A percentile compares a stretch with the other conserved stretches of the same genome.
Conservation (phyloP, 2,888 invertebrate genomes). For the Elysia crispata region DNA sequence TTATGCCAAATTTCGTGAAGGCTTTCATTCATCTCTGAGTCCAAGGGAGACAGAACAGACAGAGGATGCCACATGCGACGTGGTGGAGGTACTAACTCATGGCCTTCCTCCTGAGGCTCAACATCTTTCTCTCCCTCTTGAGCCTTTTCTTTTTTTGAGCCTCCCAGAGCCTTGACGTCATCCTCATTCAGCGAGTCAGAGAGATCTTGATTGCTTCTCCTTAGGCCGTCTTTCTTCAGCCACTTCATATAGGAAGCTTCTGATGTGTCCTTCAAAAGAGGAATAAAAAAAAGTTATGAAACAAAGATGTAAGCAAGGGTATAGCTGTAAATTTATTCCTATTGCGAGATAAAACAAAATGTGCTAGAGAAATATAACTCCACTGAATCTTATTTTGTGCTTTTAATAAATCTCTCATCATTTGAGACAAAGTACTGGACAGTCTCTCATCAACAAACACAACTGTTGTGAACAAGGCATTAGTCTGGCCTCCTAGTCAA, state of each 20-base stretch:
- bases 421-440: too few species aligned
- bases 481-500: too few species aligned
- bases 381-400: too few species aligned
- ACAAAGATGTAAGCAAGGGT: not conserved
- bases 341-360: too few species aligned
- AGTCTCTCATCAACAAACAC: too few species aligned
- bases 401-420: too few species aligned
- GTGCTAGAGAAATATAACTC: too few species aligned
- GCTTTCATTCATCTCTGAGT: constrained; percentile 31
- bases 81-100: not conserved
- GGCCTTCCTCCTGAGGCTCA: not conserved
- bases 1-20: constrained; percentile 48
- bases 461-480: too few species aligned
- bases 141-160: not conserved
- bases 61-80: not conserved
- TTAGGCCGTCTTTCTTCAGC: constrained; percentile 48
- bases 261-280: constrained; percentile 55
- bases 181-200: too few species aligned
- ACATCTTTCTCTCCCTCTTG: constrained; percentile 6
- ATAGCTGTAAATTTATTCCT: too few species aligned
- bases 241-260: constrained; percentile 62
- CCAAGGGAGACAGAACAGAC: not conserved
- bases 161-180: too few species aligned
- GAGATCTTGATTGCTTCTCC: constrained; percentile 6
- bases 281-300: not conserved